Evolutionary conservation across 2,888 invertebrate genomes (phyloP).

Genomic region (Melinaea menophilus): DNA sequence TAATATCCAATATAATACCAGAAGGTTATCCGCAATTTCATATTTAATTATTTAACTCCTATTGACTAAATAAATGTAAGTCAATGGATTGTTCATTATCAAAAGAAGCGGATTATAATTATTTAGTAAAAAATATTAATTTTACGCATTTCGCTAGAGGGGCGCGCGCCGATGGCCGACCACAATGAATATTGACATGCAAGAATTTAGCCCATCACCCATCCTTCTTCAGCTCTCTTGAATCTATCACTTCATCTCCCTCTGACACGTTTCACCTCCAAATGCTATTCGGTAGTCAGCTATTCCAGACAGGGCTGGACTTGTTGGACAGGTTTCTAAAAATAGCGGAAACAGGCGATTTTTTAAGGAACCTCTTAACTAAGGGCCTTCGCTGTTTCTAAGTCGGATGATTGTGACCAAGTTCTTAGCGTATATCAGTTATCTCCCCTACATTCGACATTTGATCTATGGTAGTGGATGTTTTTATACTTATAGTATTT

Average conservation of each 20-base stretch:
- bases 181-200: constrained; percentile 51
- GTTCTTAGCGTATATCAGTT: neutral
- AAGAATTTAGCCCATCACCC: constrained; percentile 66
- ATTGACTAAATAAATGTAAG: too few species aligned
- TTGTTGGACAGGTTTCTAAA: constrained; percentile 73
- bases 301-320: constrained; percentile 65
- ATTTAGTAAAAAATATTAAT: constrained; percentile 38
- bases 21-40: too few species aligned
- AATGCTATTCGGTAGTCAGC: constrained; percentile 59
- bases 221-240: constrained; percentile 63
- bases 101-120: constrained; percentile 11
- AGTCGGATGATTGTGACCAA: constrained; percentile 18
- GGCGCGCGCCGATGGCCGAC: constrained; percentile 34
- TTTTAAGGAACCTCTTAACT: constrained; percentile 53
- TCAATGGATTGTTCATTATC: neutral
- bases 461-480: too few species aligned
- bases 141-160: constrained; percentile 37
- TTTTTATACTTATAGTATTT: too few species aligned
- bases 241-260: constrained; percentile 57
- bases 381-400: constrained; percentile 35
- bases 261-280: constrained; percentile 72
- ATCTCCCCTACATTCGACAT: too few species aligned
- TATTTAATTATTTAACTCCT: too few species aligned
- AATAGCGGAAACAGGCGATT: constrained; percentile 63
- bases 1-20: too few species aligned